Base-by-base conservation (phyloP, 2,797 vertebrate species). In the Lagocephalus sceleratus region DNA sequence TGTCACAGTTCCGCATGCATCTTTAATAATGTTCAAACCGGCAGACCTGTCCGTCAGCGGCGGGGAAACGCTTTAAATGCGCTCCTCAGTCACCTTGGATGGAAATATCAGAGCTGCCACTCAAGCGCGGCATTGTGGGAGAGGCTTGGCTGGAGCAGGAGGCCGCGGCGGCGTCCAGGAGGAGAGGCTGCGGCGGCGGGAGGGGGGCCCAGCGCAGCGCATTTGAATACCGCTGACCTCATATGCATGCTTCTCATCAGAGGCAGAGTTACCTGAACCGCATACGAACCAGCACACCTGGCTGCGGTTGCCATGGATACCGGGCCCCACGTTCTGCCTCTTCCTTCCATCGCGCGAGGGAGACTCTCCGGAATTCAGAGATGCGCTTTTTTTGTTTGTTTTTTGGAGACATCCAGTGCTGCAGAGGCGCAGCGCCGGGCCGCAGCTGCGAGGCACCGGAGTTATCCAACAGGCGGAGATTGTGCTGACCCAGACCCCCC, bases 291-390 rank as follows among this genome's bases (percentile, higher is more conserved):
- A 59, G 56, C 64, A 82, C 81, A 84, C 83, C 81, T 89, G 81
- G 73, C 48, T 57, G 60, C 5, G 73, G 88, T 89, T 86, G 82
- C 88, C 84, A 88, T 89, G 86, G 87, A 75, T 80, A 88, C 86
- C 35, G 29, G 65, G 54, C 76, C 79, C 71, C 64, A 61, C 73
- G 72, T 74, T 65, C 66, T 62, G 41, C 51, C 59, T 63, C 21
- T 17, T 22, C 32, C 49, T 38, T 35, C 12, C 12, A 8, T 55
- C 38, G 14, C 2, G 11, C 54, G 44, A 45, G 47, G 8, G 0
- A 25, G 23, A 17, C 71, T 68, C 57, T 79, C 55, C 51, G 19
- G 73, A n/a, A 73, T 68, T 40, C 64, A 63, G 63, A 75, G 78
- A 63, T 51, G 66, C 49, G 69, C 69, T 65, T 80, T n/a, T n/a